Evolutionary conservation across 2,797 vertebrate genomes (phyloP).

Genomic region (Scyliorhinus canicula): DNA sequence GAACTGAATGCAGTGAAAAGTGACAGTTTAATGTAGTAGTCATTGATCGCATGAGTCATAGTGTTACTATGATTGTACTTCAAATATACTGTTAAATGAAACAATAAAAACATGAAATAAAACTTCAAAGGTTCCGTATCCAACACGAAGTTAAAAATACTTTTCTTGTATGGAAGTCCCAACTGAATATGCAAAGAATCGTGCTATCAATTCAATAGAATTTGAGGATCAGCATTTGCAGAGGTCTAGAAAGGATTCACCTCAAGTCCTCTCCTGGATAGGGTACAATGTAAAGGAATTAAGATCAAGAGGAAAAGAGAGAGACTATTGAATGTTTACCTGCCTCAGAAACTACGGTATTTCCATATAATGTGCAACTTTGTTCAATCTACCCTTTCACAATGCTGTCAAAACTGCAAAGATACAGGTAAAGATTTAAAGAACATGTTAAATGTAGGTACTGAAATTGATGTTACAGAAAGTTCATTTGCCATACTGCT

Average conservation of each 20-base stretch:
- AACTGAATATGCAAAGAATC: neutral
- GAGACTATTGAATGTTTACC: neutral
- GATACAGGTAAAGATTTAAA: neutral
- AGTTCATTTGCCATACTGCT: neutral
- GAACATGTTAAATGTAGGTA: neutral
- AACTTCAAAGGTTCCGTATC: neutral
- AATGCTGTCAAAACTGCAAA: neutral
- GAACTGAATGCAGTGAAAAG: neutral
- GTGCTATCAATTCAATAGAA: neutral
- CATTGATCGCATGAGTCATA: neutral
- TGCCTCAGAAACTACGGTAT: neutral
- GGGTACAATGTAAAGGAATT: neutral
- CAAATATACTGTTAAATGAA: neutral
- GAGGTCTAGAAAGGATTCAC: neutral
- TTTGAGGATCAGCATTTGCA: neutral
- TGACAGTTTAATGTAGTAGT: neutral
- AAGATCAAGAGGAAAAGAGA: neutral
- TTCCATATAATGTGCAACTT: neutral
- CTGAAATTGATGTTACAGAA: neutral
- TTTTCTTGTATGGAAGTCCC: neutral
- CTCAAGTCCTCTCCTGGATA: neutral
- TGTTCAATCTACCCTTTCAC: neutral
- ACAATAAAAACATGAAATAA: constrained; percentile 1
- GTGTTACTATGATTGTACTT: neutral
- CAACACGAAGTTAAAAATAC: neutral